Evolutionary conservation across 2,888 invertebrate species (phyloP), one percentile per base, ranked within the genome.

Genomic region (Eristalis tenax): DNA sequence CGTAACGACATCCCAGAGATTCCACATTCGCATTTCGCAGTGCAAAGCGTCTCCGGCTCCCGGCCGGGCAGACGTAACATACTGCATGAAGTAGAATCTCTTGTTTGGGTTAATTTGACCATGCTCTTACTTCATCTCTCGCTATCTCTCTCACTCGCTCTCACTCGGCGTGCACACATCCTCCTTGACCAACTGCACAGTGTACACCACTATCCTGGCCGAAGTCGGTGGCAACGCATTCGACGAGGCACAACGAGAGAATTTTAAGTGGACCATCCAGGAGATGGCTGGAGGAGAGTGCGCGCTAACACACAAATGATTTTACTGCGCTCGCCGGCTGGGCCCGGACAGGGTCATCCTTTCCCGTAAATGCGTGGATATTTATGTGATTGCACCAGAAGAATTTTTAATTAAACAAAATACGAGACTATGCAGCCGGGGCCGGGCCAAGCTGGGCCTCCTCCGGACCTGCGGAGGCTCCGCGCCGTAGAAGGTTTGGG

Each of bases 351-450:
- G 64, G 69, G 38, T 78, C 87, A 83, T 83, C 80, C 80, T 83
- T 73, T 8, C 69, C 59, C 64, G 63, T 75, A 83, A 87, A 75
- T 78, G 83, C 79, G 70, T 79, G 65, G 83, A 83, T 79, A 87
- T 79, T 87, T 79, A 83, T 83, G 78, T 79, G 83, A 74, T 76
- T 73, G 68, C 79, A 83, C 43, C 63, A 59, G 64, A 76, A 87
- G 83, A 79, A 87, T 87, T 79, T 87, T 87, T 83, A 87, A 87
- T 87, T 87, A 87, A 87, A 80, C 66, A 71, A 83, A 76, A 87
- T 38, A 80, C 78, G 75, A 73, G 38, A 50, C 50, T 50, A 43
- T 43, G 43, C 43, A 22, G 38, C 4, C 43, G 38, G 32, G 32
- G 32, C 32, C 32, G 5, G 32, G 32, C 32, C 32, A 4, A 6